A percentile compares a stretch with the other conserved stretches of the same genome.
phyloP scores from a whole-genome alignment of 2,888 invertebrate genomes.

The Podotricha telesiphe region DNA sequence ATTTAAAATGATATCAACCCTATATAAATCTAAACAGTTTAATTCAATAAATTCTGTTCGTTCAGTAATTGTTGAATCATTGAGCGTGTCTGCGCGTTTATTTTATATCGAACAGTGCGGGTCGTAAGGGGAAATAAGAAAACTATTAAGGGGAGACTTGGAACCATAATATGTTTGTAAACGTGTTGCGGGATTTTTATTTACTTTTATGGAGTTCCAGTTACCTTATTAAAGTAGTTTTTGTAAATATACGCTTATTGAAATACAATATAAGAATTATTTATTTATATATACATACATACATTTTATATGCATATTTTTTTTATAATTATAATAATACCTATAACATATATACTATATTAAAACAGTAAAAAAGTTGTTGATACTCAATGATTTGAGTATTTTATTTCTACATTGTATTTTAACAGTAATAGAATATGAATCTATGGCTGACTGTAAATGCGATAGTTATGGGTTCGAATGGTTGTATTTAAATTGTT shows the following conservation, averaged over 20 bases:
- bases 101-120: constrained; percentile 45
- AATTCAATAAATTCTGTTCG: constrained; percentile 71
- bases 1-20: constrained; percentile 33
- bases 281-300: too few species aligned
- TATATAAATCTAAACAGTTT: constrained; percentile 50
- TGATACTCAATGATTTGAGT: too few species aligned
- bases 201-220: constrained; percentile 36
- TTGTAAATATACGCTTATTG: not conserved
- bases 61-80: constrained; percentile 76
- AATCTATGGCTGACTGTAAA: too few species aligned
- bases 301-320: too few species aligned
- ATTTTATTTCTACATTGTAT: too few species aligned
- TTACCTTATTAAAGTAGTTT: constrained; percentile 13
- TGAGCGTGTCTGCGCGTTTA: constrained; percentile 52
- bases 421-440: too few species aligned
- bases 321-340: too few species aligned
- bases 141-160: constrained; percentile 17
- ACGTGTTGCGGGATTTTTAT: constrained; percentile 45
- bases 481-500: too few species aligned
- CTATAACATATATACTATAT: too few species aligned
- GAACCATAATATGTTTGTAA: constrained; percentile 48
- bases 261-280: not conserved
- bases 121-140: constrained; percentile 10
- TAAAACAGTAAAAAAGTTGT: too few species aligned
- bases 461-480: too few species aligned